A percentile compares a stretch with the other conserved stretches of the same genome.
Conservation (phyloP, 2,888 invertebrate species). For the Microctonus brassicae region DNA sequence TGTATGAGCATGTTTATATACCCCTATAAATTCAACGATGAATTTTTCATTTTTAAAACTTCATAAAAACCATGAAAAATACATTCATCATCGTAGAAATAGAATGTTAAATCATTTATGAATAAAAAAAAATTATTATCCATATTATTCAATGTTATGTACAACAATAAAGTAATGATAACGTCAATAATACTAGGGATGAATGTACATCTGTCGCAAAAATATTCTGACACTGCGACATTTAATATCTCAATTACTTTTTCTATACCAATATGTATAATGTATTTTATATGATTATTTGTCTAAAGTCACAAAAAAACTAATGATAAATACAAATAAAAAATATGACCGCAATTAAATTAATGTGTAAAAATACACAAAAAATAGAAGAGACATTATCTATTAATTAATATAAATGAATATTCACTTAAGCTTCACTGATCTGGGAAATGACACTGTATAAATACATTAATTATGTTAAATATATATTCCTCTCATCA, state of each 20-base stretch:
- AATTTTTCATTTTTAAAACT: background rate
- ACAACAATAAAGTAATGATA: slow-evolving; percentile 1
- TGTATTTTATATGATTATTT: background rate
- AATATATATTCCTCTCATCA: background rate
- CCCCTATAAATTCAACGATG: background rate
- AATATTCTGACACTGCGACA: background rate
- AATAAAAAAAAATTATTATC: slow-evolving; percentile 35
- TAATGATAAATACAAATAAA: background rate
- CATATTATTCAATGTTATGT: slow-evolving; percentile 22
- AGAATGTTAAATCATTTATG: background rate
- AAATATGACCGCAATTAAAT: background rate
- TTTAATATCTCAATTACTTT: background rate
- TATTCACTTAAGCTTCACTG: background rate
- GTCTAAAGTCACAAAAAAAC: background rate
- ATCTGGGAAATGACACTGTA: background rate
- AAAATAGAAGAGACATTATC: background rate
- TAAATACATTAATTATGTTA: background rate
- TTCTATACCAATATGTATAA: background rate
- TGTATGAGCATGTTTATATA: background rate
- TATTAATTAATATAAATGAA: background rate
- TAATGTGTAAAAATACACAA: background rate
- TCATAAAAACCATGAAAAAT: background rate
- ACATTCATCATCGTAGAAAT: background rate
- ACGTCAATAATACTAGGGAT: background rate
- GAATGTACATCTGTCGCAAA: background rate